Base-by-base conservation (phyloP, 2,113 vertebrate species). In the Bambusicola thoracicus region DNA sequence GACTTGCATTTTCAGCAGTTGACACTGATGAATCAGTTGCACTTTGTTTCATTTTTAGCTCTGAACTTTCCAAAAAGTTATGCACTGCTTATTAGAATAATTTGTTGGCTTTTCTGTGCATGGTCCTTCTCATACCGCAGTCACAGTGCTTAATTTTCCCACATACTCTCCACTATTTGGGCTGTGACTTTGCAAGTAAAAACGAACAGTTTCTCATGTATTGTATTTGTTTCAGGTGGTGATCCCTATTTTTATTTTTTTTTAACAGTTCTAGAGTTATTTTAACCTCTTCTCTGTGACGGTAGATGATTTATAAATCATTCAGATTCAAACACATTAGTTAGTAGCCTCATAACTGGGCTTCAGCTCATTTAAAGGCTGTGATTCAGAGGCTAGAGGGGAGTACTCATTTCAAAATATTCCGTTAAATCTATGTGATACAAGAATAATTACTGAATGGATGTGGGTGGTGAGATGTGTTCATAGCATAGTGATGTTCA, bases 1-100 rank as follows among this genome's bases (percentile, higher is more conserved):
- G 77, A 85, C 46, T 81, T 85, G 65, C 56, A 55, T 58, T 81
- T 83, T 93, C 46, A 72, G 8, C 67, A 68, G 80, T 6, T 81
- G 80, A 83, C 51, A 13, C 34, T 88, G 56, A 69, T 86, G 80
- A 43, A 91, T 59, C 55, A 67, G 41, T 82, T 85, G 44, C 32
- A 51, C 41, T 96, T 93, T 84, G 40, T 91, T 95, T 90, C 76
- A 59, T 63, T 85, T 85, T 83, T 81, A 74, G 29, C 46, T 83
- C 38, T 40, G 80, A 77, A 30, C 29, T 68, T 92, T 25, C 17
- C 4, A 74, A 85, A 82, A 83, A 66, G 15, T 75, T 63, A 40
- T 34, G 32, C 21, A 4, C 21, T 41, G 3, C 2, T 2, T 36
- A 8, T 78, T 80, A 59, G 24, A 63, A 53, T 74, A 66, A 62